Percentiles rank a stretch among this genome's conserved stretches.
Evolutionary conservation across 2,888 invertebrate genomes (phyloP).

Genomic region (Argyresthia albistria): DNA sequence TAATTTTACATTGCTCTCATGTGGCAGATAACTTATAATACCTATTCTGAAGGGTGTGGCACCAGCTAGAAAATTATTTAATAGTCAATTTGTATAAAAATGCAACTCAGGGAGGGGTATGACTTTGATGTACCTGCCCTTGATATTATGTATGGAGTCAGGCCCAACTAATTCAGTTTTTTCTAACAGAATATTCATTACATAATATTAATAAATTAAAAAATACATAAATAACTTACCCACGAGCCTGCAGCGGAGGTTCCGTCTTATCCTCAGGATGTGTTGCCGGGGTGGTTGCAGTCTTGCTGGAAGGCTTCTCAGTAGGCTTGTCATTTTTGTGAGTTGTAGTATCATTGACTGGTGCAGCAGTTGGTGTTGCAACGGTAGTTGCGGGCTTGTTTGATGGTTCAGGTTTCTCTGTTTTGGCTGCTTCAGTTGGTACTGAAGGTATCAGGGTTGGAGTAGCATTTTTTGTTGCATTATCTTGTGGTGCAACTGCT

Average conservation of each 20-base stretch:
- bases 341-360: neutral
- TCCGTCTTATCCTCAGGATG: neutral
- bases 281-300: neutral
- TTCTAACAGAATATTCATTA: too few species aligned
- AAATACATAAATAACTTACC: conserved; percentile 22
- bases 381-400: neutral
- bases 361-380: neutral
- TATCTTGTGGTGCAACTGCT: too few species aligned
- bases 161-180: too few species aligned
- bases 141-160: too few species aligned
- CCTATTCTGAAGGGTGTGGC: too few species aligned
- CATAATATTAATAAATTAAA: too few species aligned
- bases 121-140: too few species aligned
- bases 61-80: too few species aligned
- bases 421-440: neutral
- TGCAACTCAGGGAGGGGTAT: too few species aligned
- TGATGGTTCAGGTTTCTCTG: neutral
- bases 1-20: too few species aligned
- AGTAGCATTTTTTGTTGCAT: neutral
- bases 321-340: conserved; percentile 1
- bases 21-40: too few species aligned
- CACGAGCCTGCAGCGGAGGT: conserved; percentile 27
- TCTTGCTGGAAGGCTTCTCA: neutral
- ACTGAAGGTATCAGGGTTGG: neutral
- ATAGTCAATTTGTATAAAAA: too few species aligned